Evolutionary conservation across 1,140 invertebrate genomes (phyloP).

Genomic region (Lutraria rhynchaena): DNA sequence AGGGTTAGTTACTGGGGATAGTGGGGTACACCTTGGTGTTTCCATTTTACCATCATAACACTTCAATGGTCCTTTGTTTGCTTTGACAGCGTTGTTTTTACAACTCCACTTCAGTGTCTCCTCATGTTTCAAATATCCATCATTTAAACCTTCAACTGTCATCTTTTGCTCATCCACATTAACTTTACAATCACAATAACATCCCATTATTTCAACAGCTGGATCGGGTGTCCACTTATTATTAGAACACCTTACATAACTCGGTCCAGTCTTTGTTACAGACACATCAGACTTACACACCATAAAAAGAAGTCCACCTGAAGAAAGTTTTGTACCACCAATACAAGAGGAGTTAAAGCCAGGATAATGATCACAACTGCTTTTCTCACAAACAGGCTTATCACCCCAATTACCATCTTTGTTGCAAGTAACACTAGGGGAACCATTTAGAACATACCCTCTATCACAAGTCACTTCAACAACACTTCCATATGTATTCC

Average conservation of each 20-base stretch:
- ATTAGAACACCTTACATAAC: neutral
- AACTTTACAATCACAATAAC: constrained; percentile 46
- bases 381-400: constrained; percentile 13
- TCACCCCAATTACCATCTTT: constrained; percentile 28
- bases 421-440: neutral
- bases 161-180: neutral
- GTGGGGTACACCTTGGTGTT: no score
- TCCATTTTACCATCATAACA: constrained; percentile 41
- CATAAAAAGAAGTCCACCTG: neutral
- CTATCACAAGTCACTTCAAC: constrained; percentile 31
- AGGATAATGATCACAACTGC: constrained; percentile 12
- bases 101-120: constrained; percentile 34
- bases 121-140: constrained; percentile 7
- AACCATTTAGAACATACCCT: constrained; percentile 26
- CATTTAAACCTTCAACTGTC: neutral
- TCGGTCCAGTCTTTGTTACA: constrained; percentile 6
- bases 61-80: neutral
- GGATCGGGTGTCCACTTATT: neutral
- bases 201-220: neutral
- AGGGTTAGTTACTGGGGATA: no score
- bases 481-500: constrained; percentile 35
- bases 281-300: neutral
- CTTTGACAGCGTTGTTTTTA: constrained; percentile 15
- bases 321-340: neutral
- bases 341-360: constrained; percentile 31